These are phyloP conservation scores for Gopherus flavomarginatus DNA, from an alignment of 2,113 vertebrate species.

Conservation along the genomic window DNA sequence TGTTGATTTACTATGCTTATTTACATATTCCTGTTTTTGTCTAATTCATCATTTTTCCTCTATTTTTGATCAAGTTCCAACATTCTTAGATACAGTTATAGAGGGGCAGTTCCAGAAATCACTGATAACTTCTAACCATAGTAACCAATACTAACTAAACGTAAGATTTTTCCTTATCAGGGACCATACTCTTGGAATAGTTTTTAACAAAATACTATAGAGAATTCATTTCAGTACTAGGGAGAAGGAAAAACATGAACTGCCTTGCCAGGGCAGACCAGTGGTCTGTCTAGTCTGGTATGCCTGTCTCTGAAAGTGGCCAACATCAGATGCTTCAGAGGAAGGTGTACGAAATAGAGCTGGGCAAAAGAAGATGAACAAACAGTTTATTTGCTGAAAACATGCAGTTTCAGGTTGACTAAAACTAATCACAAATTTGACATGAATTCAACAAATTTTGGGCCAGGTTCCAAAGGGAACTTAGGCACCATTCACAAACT, in stretches of 20 bases:
- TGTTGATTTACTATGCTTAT: background rate
- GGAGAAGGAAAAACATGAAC: no score
- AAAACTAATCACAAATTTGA: background rate
- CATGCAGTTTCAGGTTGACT: background rate
- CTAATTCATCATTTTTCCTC: background rate
- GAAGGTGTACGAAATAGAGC: background rate
- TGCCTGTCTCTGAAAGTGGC: background rate
- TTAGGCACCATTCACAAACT: background rate
- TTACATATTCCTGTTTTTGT: background rate
- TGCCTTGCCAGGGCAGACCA: no score
- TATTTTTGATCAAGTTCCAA: background rate
- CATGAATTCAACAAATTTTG: background rate
- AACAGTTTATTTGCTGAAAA: background rate
- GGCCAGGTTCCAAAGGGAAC: background rate
- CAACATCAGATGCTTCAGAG: background rate
- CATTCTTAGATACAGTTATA: background rate
- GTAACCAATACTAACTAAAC: background rate
- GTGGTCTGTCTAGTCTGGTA: background rate
- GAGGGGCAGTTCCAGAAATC: background rate
- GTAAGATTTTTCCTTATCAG: background rate
- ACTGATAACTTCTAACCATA: background rate
- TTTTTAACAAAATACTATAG: no score
- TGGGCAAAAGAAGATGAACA: background rate
- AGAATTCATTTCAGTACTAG: no score
- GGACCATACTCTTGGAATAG: background rate